Evolutionary conservation across 2,888 invertebrate genomes (phyloP).

Genomic region (Aspidiotus rigidus): DNA sequence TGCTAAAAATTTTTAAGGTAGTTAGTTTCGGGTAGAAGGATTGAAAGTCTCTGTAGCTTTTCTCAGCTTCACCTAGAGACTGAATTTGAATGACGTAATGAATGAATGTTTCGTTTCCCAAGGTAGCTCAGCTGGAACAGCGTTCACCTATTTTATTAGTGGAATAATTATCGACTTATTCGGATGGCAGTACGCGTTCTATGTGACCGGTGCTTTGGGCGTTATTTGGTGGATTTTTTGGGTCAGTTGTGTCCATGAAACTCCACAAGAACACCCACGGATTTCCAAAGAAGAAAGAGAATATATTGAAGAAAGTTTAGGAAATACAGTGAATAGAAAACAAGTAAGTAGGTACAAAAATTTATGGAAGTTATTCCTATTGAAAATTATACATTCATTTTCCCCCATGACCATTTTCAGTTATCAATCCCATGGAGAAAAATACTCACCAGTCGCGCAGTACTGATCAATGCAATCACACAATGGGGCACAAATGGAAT

Average conservation of each 20-base stretch:
- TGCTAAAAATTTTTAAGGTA: too few relatives aligned
- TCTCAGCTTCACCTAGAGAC: neutral
- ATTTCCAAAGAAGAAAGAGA: conserved; percentile 52
- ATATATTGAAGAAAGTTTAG: conserved; percentile 51
- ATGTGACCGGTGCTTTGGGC: conserved; percentile 54
- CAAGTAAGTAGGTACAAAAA: conserved; percentile 14
- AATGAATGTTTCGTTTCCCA: conserved; percentile 43
- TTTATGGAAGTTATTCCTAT: neutral
- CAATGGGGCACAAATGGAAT: conserved; percentile 63
- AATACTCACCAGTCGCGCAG: conserved; percentile 52
- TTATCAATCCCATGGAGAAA: conserved; percentile 53
- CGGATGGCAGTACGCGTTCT: conserved; percentile 65
- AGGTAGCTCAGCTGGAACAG: conserved; percentile 58
- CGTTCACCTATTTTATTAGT: conserved; percentile 59
- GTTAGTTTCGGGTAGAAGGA: too few relatives aligned
- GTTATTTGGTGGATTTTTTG: conserved; percentile 58
- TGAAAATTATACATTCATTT: neutral
- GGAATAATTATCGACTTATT: conserved; percentile 55
- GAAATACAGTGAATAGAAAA: conserved; percentile 41
- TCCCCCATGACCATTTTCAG: conserved; percentile 38
- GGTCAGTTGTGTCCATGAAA: conserved; percentile 54
- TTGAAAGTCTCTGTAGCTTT: neutral
- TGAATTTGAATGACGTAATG: neutral
- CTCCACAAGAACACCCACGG: conserved; percentile 56
- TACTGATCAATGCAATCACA: conserved; percentile 56